Evolutionary conservation across 1,140 invertebrate species (phyloP).

Genomic region (Scaptomyza hsui): DNA sequence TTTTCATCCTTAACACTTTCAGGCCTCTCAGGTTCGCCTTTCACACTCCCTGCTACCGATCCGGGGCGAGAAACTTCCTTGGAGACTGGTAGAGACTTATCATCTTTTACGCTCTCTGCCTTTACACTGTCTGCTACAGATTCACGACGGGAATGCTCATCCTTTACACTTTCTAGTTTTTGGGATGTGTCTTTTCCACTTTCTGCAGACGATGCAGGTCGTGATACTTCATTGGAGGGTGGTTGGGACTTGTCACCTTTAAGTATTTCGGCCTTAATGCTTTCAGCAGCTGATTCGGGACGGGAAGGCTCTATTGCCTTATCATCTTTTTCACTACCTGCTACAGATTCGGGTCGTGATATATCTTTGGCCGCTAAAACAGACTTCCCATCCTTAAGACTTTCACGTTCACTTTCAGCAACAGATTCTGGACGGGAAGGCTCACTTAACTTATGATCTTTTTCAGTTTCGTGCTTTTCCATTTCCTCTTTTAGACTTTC

Average conservation of each 20-base stretch:
- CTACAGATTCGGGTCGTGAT: conserved; percentile 42
- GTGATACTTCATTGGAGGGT: conserved; percentile 32
- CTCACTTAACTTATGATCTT: conserved; percentile 24
- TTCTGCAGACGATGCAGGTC: conserved; percentile 11
- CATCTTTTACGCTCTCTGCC: not conserved
- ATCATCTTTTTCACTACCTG: not conserved
- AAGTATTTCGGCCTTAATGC: not conserved
- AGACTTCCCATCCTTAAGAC: conserved; percentile 18
- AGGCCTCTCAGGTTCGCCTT: not conserved
- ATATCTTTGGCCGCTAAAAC: conserved; percentile 6
- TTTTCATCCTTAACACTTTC: conserved; percentile 8
- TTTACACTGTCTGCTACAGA: conserved; percentile 19
- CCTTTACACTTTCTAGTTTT: conserved; percentile 13
- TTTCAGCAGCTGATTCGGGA: conserved; percentile 13
- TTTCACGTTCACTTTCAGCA: conserved; percentile 19
- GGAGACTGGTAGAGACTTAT: not conserved
- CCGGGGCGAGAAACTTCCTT: conserved; percentile 27
- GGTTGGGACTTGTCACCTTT: conserved; percentile 9
- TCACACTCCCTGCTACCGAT: conserved; percentile 22
- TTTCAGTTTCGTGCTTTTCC: conserved; percentile 18
- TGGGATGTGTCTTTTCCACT: conserved; percentile 20
- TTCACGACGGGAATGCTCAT: conserved; percentile 19
- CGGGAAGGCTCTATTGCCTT: conserved; percentile 6
- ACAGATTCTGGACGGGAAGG: conserved; percentile 44
- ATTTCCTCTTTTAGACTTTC: conserved; percentile 40